phyloP scores from a whole-genome alignment of 2,113 vertebrate genomes.

The Mastomys coucha region DNA sequence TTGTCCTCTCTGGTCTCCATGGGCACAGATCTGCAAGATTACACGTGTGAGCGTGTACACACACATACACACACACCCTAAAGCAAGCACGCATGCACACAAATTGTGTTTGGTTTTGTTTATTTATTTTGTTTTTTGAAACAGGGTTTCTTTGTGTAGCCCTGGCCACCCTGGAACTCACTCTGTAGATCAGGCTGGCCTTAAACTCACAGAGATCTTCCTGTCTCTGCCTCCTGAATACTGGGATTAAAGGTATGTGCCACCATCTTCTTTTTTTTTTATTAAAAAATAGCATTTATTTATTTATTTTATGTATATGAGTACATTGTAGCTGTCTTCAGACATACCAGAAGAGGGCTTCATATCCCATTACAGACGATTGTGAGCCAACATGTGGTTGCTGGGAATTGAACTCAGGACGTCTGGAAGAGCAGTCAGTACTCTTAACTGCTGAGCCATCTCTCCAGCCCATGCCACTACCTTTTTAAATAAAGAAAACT shows the following conservation, averaged over 20 bases:
- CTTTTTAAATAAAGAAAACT: background rate
- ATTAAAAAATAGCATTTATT: background rate
- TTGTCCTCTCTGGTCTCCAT: background rate
- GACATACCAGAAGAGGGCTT: no score
- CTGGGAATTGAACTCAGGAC: no score
- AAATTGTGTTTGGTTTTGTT: background rate
- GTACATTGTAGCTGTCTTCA: no score
- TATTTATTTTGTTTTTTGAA: background rate
- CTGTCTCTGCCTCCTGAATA: background rate
- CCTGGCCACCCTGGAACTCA: background rate
- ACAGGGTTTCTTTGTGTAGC: background rate
- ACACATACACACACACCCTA: background rate
- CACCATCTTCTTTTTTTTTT: background rate
- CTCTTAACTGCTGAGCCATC: no score
- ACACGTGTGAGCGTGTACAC: background rate
- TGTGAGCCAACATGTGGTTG: no score
- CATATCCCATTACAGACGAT: no score
- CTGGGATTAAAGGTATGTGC: background rate
- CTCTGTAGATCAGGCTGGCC: background rate
- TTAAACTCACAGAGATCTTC: background rate
- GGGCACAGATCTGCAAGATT: background rate
- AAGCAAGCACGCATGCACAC: no score
- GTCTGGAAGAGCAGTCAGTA: no score
- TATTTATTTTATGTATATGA: no score
- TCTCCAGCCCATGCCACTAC: no score